Conservation (phyloP, 2,113 vertebrate species). For the Callaeas wilsoni region DNA sequence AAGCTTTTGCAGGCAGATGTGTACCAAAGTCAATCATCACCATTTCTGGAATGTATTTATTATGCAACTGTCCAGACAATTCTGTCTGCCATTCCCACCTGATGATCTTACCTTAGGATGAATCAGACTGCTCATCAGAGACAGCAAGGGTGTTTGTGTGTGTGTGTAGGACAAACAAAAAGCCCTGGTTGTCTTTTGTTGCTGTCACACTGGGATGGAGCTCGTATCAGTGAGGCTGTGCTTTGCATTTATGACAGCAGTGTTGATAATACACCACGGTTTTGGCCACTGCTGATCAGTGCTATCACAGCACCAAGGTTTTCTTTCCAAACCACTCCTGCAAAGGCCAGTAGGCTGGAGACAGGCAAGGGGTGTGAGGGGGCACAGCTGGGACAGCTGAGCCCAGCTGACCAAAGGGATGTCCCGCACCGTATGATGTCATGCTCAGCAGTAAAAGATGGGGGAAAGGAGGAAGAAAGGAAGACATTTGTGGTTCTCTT, state of each 20-base stretch:
- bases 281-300: background rate
- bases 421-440: accelerated
- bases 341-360: background rate
- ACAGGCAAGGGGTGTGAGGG: background rate
- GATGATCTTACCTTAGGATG: background rate
- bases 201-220: background rate
- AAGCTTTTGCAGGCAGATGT: background rate
- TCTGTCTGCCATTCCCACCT: background rate
- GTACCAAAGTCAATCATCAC: background rate
- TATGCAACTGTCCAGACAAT: background rate
- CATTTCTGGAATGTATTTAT: background rate
- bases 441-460: background rate
- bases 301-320: background rate
- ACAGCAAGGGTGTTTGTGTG: background rate
- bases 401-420: background rate
- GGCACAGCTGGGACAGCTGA: background rate
- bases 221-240: background rate
- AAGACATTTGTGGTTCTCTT: background rate
- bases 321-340: background rate
- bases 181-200: accelerated
- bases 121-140: background rate
- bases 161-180: background rate
- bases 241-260: background rate
- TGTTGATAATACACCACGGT: background rate
- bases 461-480: background rate